Base-by-base conservation (phyloP, 2,113 vertebrate species). In the Trichomycterus rosablanca region DNA sequence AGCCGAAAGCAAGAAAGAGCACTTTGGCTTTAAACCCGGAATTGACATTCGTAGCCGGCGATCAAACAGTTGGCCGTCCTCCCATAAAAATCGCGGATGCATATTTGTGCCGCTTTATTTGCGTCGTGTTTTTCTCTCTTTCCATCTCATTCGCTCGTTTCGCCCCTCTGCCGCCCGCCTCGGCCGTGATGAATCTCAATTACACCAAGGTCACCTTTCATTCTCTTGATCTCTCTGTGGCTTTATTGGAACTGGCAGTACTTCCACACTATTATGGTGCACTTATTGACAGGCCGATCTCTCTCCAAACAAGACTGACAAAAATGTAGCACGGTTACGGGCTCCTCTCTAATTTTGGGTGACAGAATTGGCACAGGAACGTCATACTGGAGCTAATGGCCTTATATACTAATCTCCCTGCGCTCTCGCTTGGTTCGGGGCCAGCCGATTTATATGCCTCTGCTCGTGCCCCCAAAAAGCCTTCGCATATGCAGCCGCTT, bases 161-260 rank as follows among this genome's bases (percentile, higher is more conserved):
- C 73, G 72, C 68, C 74, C 50, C 76, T 76, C 80, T 66, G 68
- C 75, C 75, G 77, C 79, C 81, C 68, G 71, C 77, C 66, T 53
- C 42, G 63, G 50, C 63, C 74, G 81, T 83, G 83, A 87, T 87
- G 84, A 87, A 89, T 89, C 83, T 87, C 82, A 87, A 87, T 89
- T 86, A 88, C 79, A 74, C 80, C 86, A 87, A 89, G 86, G 87
- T 88, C 87, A 89, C 85, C 85, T 85, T 82, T 87, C 81, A 83
- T 82, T 80, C 67, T 26, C 51, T 55, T 84, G 85, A 88, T 84
- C 74, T 77, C 82, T 78, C 81, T 67, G 78, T 76, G 11, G 58
- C 75, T 80, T 86, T 86, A 89, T 87, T 86, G 81, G 73, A 86
- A 82, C 82, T 88, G 86, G 86, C 87, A 87, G 82, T 72, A 60